A percentile compares a stretch with the other conserved stretches of the same genome.
These are phyloP conservation scores for Drosophila neocordata DNA, from an alignment of 1,140 invertebrate genomes.

Conservation along the genomic window DNA sequence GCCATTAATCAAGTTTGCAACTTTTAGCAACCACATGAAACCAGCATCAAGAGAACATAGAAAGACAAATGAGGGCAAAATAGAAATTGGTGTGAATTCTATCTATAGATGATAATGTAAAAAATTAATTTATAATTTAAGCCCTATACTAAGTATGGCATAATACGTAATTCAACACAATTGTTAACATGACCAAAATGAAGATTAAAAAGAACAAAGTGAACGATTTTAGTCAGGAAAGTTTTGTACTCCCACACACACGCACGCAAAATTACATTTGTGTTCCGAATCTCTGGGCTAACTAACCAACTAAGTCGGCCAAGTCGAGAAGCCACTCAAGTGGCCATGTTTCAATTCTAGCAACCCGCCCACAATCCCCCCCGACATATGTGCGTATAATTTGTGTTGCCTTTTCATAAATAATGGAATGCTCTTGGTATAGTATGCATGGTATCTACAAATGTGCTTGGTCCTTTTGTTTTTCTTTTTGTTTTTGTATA, in stretches of 20 bases:
- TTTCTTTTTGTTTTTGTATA: conserved; percentile 25
- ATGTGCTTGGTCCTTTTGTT: conserved; percentile 42
- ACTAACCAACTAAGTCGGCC: conserved; percentile 40
- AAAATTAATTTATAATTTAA: conserved; percentile 51
- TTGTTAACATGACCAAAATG: conserved; percentile 41
- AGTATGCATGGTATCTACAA: conserved; percentile 42
- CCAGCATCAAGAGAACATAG: conserved; percentile 36
- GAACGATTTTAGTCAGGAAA: conserved; percentile 73
- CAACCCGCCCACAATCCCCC: background rate
- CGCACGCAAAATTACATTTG: conserved; percentile 67
- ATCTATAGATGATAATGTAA: conserved; percentile 59
- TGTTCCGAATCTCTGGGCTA: conserved; percentile 26
- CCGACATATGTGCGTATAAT: conserved; percentile 62
- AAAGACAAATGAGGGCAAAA: conserved; percentile 56
- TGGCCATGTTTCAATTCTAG: conserved; percentile 51
- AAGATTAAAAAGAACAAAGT: conserved; percentile 29
- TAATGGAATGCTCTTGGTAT: conserved; percentile 55
- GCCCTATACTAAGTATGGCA: background rate
- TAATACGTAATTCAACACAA: conserved; percentile 55
- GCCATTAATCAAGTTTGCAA: conserved; percentile 58
- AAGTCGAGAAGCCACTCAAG: conserved; percentile 43
- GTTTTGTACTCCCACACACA: conserved; percentile 40
- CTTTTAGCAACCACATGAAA: conserved; percentile 45
- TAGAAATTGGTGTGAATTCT: conserved; percentile 23
- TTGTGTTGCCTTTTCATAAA: conserved; percentile 74